A percentile compares a stretch with the other conserved stretches of the same genome.
Conservation (phyloP, 2,797 vertebrate species). For the Etheostoma perlongum region DNA sequence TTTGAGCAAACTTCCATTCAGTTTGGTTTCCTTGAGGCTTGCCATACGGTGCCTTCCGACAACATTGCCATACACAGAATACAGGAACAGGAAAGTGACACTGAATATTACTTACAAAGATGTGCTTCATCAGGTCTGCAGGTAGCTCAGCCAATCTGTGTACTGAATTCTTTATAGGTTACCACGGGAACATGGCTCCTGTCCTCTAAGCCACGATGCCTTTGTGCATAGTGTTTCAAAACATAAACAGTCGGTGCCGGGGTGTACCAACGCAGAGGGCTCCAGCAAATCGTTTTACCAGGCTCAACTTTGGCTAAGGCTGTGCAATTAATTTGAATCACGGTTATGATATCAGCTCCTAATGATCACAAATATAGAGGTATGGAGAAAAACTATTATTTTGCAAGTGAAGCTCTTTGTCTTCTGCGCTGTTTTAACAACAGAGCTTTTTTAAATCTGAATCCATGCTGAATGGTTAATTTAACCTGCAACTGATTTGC, state of each 20-base stretch:
- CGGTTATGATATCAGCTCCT: too few species aligned
- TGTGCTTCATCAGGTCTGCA: conserved; percentile 49
- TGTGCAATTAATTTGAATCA: too few species aligned
- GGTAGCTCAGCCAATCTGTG: conserved; percentile 54
- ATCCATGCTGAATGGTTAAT: too few species aligned
- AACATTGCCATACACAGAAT: conserved; percentile 3
- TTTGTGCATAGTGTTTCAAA: conserved; percentile 19
- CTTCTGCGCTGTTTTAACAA: too few species aligned
- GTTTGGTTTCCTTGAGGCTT: not conserved
- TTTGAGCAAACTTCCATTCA: not conserved
- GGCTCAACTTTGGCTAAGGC: not conserved
- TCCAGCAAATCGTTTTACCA: not conserved
- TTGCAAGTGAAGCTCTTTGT: too few species aligned
- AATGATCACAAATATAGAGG: too few species aligned
- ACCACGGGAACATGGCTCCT: conserved; percentile 52
- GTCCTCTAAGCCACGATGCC: conserved; percentile 27
- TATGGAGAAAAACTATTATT: too few species aligned
- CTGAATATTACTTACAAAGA: conserved; percentile 33
- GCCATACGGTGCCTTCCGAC: not conserved
- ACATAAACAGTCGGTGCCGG: conserved; percentile 15
- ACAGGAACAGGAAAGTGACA: conserved; percentile 38
- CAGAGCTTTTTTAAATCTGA: too few species aligned
- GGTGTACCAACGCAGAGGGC: not conserved
- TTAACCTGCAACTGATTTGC: too few species aligned
- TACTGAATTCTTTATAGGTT: conserved; percentile 59